Evolutionary conservation across 2,113 vertebrate genomes (phyloP), one percentile per base, ranked within the genome.

Genomic region (Otus sunia): DNA sequence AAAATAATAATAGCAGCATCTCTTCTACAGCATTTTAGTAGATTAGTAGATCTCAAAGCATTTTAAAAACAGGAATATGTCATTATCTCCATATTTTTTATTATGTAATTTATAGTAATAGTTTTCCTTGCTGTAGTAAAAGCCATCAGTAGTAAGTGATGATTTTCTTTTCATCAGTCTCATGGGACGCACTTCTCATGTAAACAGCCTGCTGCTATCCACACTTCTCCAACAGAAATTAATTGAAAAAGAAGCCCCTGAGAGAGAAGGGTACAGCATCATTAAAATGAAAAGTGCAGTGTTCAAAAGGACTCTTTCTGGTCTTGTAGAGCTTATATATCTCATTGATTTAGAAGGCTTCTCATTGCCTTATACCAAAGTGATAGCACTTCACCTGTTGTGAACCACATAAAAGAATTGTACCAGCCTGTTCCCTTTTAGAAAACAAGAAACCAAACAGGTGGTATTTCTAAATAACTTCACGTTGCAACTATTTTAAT

Each of bases 151-250:
- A 66, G 66, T 87, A 96, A 96, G 77, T 47, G 89, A 83, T 93
- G 73, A 95, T 64, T 82, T 96, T 95, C 92, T 93, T 89, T 86
- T 89, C 86, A 90, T 93, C 86, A 92, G 86, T 62, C 94, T 86
- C 86, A 45, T 74, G 74, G 63, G 92, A 95, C 53, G 68, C 50
- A 52, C 37, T 94, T 92, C 89, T 95, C 90, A 83, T 81, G 74
- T 96, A 96, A 97, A 92, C 86, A 96, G 86, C 47, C 81, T 75
- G 47, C 90, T 95, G 34, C 91, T 90, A 88, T 80, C 95, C 81
- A 66, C 60, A 89, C 75, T 96, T 88, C 56, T 93, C 53, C 6
- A 32, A 47, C 88, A 95, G 52, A 87, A 94, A 87, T 87, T 94
- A 92, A 91, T 83, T 96, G 91, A 85, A 94, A 96, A 96, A 90